phyloP scores from a whole-genome alignment of 2,888 invertebrate species.

The Anoplius nigerrimus region DNA sequence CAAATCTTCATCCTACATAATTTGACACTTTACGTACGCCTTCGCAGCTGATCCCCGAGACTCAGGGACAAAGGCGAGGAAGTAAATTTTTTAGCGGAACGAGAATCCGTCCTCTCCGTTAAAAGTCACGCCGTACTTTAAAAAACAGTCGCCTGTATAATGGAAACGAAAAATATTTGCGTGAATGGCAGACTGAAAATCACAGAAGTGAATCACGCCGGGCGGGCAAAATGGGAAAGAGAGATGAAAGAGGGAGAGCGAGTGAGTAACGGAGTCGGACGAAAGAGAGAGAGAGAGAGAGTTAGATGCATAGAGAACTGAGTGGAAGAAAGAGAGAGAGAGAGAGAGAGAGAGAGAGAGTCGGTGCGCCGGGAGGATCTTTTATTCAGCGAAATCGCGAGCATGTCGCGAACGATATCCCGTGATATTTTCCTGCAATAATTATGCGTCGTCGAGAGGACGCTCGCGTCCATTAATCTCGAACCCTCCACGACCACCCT shows the following conservation, averaged over 20 bases:
- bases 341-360: not conserved
- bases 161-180: too few relatives aligned
- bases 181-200: too few relatives aligned
- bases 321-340: not conserved
- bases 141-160: too few relatives aligned
- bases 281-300: conserved; percentile 4
- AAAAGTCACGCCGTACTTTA: not conserved
- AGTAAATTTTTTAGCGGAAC: too few relatives aligned
- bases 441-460: conserved; percentile 2
- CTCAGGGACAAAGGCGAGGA: too few relatives aligned
- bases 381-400: not conserved
- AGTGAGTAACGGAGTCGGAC: too few relatives aligned
- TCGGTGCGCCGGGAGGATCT: not conserved
- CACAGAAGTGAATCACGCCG: too few relatives aligned
- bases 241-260: too few relatives aligned
- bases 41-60: too few relatives aligned
- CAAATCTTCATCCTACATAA: too few relatives aligned
- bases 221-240: too few relatives aligned
- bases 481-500: not conserved
- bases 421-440: not conserved
- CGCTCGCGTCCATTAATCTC: conserved; percentile 2
- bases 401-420: not conserved
- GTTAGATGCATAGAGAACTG: conserved; percentile 2
- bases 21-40: too few relatives aligned
- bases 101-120: not conserved